Evolutionary conservation across 2,888 invertebrate genomes (phyloP).

Genomic region (Prosopocoilus inquinatus): DNA sequence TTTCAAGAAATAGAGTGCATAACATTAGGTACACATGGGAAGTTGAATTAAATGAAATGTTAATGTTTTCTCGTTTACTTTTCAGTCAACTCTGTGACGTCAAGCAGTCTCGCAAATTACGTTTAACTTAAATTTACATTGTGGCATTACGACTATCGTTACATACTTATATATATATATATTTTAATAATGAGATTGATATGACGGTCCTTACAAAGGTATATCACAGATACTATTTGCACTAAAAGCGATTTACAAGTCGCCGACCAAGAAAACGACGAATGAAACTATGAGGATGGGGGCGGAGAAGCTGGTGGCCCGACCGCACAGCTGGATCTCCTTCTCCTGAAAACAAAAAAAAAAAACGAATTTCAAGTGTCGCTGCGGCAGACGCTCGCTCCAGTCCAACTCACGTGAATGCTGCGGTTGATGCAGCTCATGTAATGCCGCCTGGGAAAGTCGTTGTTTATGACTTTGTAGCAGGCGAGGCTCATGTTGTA

Average conservation of each 20-base stretch:
- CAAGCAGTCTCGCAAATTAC: no score
- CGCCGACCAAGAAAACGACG: conserved; percentile 3
- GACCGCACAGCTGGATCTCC: conserved; percentile 30
- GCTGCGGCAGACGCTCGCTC: no score
- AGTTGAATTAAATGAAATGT: no score
- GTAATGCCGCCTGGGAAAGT: conserved; percentile 66
- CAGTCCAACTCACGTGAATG: conserved; percentile 62
- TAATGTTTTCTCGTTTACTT: background rate
- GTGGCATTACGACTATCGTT: no score
- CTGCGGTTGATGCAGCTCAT: conserved; percentile 75
- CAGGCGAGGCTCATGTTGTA: conserved; percentile 52
- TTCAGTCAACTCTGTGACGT: no score
- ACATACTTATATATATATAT: no score
- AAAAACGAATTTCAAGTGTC: background rate
- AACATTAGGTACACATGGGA: no score
- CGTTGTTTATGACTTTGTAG: conserved; percentile 47
- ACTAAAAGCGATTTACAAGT: conserved; percentile 6
- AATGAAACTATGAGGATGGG: conserved; percentile 4
- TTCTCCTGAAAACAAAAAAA: conserved; percentile 25
- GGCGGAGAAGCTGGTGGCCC: conserved; percentile 18
- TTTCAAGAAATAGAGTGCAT: background rate
- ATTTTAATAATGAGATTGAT: background rate
- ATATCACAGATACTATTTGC: conserved; percentile 16
- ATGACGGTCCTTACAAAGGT: conserved; percentile 8
- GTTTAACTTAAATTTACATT: no score